These are phyloP conservation scores for Micromys minutus DNA, from an alignment of 2,113 vertebrate genomes.

Conservation along the genomic window DNA sequence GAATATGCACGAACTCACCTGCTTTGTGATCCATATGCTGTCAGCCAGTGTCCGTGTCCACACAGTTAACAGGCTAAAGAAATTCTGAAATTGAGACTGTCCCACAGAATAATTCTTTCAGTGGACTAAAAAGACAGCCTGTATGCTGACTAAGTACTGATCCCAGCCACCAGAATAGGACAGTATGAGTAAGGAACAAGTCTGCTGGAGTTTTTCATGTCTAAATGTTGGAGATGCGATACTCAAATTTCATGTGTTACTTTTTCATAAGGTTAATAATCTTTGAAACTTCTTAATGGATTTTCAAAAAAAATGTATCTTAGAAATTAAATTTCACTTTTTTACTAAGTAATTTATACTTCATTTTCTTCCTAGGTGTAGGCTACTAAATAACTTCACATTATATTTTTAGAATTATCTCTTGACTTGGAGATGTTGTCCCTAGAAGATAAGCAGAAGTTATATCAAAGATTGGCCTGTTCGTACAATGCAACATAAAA, in stretches of 20 bases:
- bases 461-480: background rate
- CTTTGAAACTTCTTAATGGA: background rate
- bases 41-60: background rate
- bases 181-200: background rate
- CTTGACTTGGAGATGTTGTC: background rate
- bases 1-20: background rate
- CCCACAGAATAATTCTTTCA: background rate
- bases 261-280: constrained; percentile 1
- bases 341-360: constrained; percentile 11
- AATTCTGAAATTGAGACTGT: background rate
- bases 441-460: background rate
- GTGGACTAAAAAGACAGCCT: background rate
- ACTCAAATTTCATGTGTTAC: background rate
- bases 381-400: background rate
- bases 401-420: constrained; percentile 26
- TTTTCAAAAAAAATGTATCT: constrained; percentile 11
- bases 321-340: constrained; percentile 52
- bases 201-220: background rate
- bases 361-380: background rate
- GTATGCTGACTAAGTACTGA: background rate
- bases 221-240: background rate
- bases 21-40: background rate
- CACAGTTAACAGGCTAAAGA: background rate
- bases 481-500: background rate
- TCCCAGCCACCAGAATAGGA: background rate